phyloP scores from a whole-genome alignment of 2,888 invertebrate species.

The Chrysolina oricalcia region DNA sequence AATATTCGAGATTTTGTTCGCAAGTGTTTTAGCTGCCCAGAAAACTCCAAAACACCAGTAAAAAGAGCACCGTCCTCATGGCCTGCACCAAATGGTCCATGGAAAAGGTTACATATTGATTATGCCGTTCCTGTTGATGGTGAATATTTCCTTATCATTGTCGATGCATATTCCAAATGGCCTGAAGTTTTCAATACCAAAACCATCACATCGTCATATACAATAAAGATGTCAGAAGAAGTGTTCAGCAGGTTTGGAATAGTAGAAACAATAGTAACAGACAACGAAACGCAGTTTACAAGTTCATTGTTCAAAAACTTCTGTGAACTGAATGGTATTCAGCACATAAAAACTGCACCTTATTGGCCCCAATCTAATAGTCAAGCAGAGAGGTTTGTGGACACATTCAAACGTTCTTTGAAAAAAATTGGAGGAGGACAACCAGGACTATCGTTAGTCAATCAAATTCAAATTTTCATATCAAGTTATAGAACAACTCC shows the following conservation, averaged over 20 bases:
- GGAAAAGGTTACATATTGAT: neutral
- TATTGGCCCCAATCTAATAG: too few species aligned
- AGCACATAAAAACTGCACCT: too few species aligned
- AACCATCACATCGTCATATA: neutral
- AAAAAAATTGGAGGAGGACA: neutral
- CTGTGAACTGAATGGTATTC: neutral
- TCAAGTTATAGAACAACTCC: neutral
- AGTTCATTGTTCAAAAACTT: neutral
- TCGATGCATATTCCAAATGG: neutral
- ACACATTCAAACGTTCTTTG: neutral
- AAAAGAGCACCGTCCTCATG: neutral
- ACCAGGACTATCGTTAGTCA: neutral
- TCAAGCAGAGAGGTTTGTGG: neutral
- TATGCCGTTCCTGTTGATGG: neutral
- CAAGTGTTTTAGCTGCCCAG: neutral
- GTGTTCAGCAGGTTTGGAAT: neutral
- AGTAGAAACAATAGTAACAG: too few species aligned
- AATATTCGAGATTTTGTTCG: neutral
- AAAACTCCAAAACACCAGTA: neutral
- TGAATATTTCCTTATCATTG: slow-evolving; percentile 4
- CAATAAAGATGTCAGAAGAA: neutral
- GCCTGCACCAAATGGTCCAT: neutral
- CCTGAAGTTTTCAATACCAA: neutral
- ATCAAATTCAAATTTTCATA: neutral
- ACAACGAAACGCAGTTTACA: too few species aligned